A percentile compares a stretch with the other conserved stretches of the same genome.
Conservation (phyloP, 2,888 invertebrate genomes). For the Criorhina ranunculi region DNA sequence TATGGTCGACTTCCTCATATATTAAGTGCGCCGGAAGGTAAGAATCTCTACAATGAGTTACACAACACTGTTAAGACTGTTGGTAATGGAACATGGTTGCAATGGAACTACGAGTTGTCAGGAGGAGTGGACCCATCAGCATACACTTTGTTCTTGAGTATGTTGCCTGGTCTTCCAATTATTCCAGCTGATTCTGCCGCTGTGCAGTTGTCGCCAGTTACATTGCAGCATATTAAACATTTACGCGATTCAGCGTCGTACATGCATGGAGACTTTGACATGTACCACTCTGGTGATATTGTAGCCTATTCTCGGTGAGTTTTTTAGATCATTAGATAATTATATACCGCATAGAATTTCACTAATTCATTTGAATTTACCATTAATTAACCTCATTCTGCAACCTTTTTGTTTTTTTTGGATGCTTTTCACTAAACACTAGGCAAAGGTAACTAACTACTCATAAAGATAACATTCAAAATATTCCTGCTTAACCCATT, state of each 20-base stretch:
- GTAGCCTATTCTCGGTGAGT: constrained; percentile 89
- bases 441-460: constrained; percentile 80
- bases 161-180: constrained; percentile 92
- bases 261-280: constrained; percentile 87
- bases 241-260: constrained; percentile 87
- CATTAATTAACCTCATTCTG: constrained; percentile 43
- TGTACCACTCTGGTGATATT: constrained; percentile 85
- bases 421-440: constrained; percentile 56
- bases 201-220: constrained; percentile 76
- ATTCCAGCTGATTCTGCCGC: constrained; percentile 82
- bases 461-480: constrained; percentile 34
- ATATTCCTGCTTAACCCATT: constrained; percentile 11
- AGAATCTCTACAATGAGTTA: constrained; percentile 80
- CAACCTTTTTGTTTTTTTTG: constrained; percentile 57
- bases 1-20: constrained; percentile 81
- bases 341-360: neutral
- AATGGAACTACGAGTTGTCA: constrained; percentile 83
- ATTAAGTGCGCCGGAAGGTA: constrained; percentile 78
- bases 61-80: constrained; percentile 78
- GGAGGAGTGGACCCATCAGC: constrained; percentile 82
- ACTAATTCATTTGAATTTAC: constrained; percentile 18
- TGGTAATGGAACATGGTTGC: constrained; percentile 81
- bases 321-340: constrained; percentile 9
- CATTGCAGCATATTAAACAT: constrained; percentile 81
- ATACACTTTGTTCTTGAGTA: constrained; percentile 88